Conservation (phyloP, 2,797 vertebrate genomes). For the Arnoldichthys spilopterus region DNA sequence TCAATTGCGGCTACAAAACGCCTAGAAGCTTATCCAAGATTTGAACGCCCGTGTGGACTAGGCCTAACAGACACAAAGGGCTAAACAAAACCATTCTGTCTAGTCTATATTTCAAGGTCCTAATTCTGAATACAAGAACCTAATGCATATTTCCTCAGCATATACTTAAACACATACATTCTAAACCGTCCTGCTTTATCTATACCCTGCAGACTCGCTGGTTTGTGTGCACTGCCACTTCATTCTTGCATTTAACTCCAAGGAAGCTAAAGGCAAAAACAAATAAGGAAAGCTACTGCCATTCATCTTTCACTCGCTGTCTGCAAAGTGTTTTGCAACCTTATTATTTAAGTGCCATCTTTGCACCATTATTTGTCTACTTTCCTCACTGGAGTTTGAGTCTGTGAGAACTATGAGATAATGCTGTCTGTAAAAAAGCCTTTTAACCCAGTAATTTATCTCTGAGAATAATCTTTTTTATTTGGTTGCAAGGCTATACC, state of each 20-base stretch:
- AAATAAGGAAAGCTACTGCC: not conserved
- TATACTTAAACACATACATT: not conserved
- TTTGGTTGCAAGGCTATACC: conserved; percentile 1
- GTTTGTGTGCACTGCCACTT: no score
- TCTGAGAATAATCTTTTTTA: not conserved
- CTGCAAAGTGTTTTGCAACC: not conserved
- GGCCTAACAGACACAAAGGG: no score
- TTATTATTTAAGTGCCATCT: not conserved
- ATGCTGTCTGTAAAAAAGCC: not conserved
- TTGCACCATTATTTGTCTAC: not conserved
- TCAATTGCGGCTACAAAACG: no score
- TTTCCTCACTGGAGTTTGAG: not conserved
- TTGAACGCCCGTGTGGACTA: no score
- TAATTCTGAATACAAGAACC: not conserved
- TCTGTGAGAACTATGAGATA: not conserved
- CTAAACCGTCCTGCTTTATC: no score
- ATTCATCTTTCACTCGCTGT: not conserved
- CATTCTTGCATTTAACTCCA: not conserved
- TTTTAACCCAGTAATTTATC: conserved; percentile 22
- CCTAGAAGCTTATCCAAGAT: no score
- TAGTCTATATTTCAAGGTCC: not conserved
- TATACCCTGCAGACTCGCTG: no score
- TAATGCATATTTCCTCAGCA: not conserved
- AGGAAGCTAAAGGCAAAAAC: not conserved
- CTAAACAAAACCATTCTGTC: no score